A percentile compares a stretch with the other conserved stretches of the same genome.
Evolutionary conservation across 2,113 vertebrate species (phyloP).

Genomic region (Dascyllus trimaculatus): DNA sequence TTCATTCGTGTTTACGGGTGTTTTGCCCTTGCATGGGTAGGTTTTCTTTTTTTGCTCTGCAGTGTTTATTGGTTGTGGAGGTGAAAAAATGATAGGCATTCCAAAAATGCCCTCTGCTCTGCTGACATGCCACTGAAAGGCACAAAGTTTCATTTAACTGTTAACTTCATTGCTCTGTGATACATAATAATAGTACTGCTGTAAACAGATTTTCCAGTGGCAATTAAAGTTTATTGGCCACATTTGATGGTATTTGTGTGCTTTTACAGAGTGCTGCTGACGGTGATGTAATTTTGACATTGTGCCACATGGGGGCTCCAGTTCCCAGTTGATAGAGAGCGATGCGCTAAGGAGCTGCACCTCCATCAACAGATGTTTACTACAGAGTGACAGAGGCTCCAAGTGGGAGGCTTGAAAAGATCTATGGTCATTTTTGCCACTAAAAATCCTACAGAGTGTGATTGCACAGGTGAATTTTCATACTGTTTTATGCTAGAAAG

Average conservation of each 20-base stretch:
- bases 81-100: slow-evolving; percentile 76
- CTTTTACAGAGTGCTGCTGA: not conserved
- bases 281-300: slow-evolving; percentile 21
- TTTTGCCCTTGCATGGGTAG: slow-evolving; percentile 49
- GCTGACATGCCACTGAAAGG: slow-evolving; percentile 44
- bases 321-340: slow-evolving; percentile 20
- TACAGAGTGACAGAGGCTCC: slow-evolving; percentile 40
- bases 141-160: slow-evolving; percentile 30
- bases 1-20: slow-evolving; percentile 40
- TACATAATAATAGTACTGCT: slow-evolving; percentile 15
- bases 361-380: slow-evolving; percentile 78
- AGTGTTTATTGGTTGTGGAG: slow-evolving; percentile 69
- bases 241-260: slow-evolving; percentile 36
- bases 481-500: not conserved
- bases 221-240: slow-evolving; percentile 47
- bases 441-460: not conserved
- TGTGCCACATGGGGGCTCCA: slow-evolving; percentile 76
- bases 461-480: not conserved
- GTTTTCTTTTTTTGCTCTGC: slow-evolving; percentile 31
- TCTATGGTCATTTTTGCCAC: slow-evolving; percentile 32
- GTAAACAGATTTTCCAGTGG: slow-evolving; percentile 19
- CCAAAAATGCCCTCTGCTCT: slow-evolving; percentile 66
- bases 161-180: slow-evolving; percentile 28
- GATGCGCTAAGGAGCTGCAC: slow-evolving; percentile 33
- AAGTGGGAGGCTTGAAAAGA: slow-evolving; percentile 52